Conservation (phyloP, 2,797 vertebrate species). For the Anas flavirostris region DNA sequence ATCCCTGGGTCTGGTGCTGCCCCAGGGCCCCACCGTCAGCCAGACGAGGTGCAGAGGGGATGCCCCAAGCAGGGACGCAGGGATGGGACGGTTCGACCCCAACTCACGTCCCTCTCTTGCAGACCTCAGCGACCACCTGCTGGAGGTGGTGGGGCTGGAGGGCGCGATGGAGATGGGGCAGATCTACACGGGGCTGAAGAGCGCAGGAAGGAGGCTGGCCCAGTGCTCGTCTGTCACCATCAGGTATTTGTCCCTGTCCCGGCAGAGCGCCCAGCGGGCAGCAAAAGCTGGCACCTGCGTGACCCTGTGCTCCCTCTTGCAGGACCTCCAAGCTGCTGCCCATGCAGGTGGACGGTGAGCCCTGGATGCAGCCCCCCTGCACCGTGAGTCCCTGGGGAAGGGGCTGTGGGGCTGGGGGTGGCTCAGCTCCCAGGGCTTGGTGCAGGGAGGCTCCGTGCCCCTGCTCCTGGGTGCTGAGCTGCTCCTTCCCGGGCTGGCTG, state of each 20-base stretch:
- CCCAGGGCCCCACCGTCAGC: not conserved
- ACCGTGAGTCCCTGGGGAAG: conserved; percentile 78
- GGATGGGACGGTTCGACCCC: accelerated
- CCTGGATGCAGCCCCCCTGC: conserved; percentile 96
- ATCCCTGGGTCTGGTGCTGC: not conserved
- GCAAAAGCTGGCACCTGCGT: accelerated
- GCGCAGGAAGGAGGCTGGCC: conserved; percentile 90
- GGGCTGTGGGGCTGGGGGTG: not conserved
- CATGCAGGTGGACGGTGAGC: conserved; percentile 98
- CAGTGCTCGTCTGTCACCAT: conserved; percentile 91
- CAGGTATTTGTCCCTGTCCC: conserved; percentile 79
- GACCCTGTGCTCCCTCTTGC: not conserved
- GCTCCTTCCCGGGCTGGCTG: not conserved
- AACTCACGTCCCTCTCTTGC: not conserved
- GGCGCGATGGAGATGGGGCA: conserved; percentile 97
- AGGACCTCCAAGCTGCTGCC: conserved; percentile 92
- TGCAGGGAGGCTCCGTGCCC: too few relatives aligned
- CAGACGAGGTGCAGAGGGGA: not conserved
- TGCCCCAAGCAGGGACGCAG: too few relatives aligned
- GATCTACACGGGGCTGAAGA: conserved; percentile 97
- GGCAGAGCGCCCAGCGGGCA: accelerated
- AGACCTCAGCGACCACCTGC: conserved; percentile 80
- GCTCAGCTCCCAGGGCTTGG: too few relatives aligned
- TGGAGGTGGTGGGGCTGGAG: conserved; percentile 92
- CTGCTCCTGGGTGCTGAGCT: too few relatives aligned